These are phyloP conservation scores for Silurus lanzhouensis DNA, from an alignment of 2,797 vertebrate species.

Conservation along the genomic window DNA sequence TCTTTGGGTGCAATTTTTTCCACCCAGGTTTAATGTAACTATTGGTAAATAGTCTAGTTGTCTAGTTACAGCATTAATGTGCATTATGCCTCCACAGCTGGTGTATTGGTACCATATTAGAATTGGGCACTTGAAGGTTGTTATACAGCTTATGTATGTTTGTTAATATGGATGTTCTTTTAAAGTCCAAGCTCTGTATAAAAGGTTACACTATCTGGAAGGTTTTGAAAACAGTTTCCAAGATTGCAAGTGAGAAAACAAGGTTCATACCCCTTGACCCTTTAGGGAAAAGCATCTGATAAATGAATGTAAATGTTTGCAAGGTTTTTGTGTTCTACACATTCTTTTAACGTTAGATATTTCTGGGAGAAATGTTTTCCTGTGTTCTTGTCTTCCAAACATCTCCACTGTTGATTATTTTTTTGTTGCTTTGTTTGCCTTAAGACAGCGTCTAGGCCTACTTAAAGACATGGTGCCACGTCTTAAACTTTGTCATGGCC, in stretches of 20 bases:
- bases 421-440: slow-evolving; percentile 32
- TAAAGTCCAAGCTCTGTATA: slow-evolving; percentile 5
- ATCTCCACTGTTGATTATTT: slow-evolving; percentile 51
- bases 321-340: not conserved
- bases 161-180: slow-evolving; percentile 35
- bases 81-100: not conserved
- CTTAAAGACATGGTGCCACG: slow-evolving; percentile 60
- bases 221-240: not conserved
- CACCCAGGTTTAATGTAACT: not conserved
- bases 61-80: not conserved
- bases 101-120: not conserved
- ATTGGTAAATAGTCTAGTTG: not conserved
- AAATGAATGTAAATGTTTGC: slow-evolving; percentile 16
- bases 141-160: not conserved
- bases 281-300: not conserved
- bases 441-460: slow-evolving; percentile 32
- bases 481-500: slow-evolving; percentile 53
- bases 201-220: not conserved
- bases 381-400: slow-evolving; percentile 58
- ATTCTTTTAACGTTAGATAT: not conserved
- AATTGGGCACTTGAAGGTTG: not conserved
- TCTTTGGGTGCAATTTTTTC: not conserved
- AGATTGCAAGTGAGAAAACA: not conserved
- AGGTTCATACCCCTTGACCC: not conserved
- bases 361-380: not conserved